Evolutionary conservation across 1,140 invertebrate species (phyloP), one percentile per base, ranked within the genome.

Genomic region (Callitettix versicolor): DNA sequence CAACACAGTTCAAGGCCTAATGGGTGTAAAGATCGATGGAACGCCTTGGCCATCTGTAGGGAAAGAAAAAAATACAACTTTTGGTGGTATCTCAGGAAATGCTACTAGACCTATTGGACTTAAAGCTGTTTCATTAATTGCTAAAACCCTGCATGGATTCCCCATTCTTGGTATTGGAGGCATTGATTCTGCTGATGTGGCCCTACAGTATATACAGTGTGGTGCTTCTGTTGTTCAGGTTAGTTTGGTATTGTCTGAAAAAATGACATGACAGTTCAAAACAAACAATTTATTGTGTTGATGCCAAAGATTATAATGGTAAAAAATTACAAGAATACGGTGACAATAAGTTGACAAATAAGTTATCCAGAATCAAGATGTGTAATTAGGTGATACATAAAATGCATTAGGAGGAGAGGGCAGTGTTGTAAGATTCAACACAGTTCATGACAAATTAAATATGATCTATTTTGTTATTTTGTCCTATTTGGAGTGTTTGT

Each of bases 11-110:
- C 91, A 80, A 41, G 91, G 92, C 1, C 69, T 99, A 42, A 98
- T 98, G 94, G 79, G 84, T 7, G 63, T 99, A 0, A 82, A 80
- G 63, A 73, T 79, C 1, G 79, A 93, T 68, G 88, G 79, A 0
- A 79, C 74, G 0, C 84, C 95, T 0, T 98, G 95, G 95, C 95
- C 96, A 5, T 79, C 80, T 34, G 81, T 99, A 33, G 95, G 95
- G 78, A 76, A 58, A 24, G 48, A 79, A 12, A 85, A 87, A 69
- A 71, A 74, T 24, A 98, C 95, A 6, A 98, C 95, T 0, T 98
- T 97, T 68, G 96, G 96, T 14, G 95, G 95, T 6, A 82, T 99
- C 3, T 95, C 91, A 4, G 95, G 96, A 34, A 97, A 95, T 70
- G 95, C 93, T 0, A 95, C 91, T 1, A 77, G 94, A 9, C 95